Base-by-base conservation (phyloP, 2,888 invertebrate species). In the Drosophila kuntzei region DNA sequence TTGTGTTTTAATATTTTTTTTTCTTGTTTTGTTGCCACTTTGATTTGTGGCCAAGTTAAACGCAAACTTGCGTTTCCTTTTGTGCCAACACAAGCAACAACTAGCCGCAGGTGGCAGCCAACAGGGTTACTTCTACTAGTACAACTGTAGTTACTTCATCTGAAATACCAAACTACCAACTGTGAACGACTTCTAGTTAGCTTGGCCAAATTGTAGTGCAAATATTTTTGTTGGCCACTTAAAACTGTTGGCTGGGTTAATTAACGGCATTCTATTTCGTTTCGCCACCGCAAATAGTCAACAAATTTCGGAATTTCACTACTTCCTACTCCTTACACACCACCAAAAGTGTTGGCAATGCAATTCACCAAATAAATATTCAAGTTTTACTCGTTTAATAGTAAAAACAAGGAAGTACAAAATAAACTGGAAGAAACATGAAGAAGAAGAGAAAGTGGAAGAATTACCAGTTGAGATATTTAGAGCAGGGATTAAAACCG, bases 1-100 rank as follows among this genome's bases (percentile, higher is more conserved):
- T 75, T 78, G 59, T 44, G 27, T 27, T 27, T 27, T 22, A 22
- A 22, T 22, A 3, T 32, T 22, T 29, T 29, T 29, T 25, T 44
- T 46, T 58, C 25, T 55, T 39, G 46, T 51, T 53, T 51, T 27
- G 27, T 58, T 65, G 20, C 18, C 43, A 55, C 50, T 66, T 57
- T 85, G 87, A 85, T 85, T 85, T 85, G 85, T 87, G 76, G 77
- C 57, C 62, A 69, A 57, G 34, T 54, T 59, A 67, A 87, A 85
- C 85, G 85, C 82, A 62, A 87, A 75, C 66, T 71, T 54, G 76
- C 83, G 70, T 67, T 76, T 65, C 51, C 46, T 3, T 54, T n/a
- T 14, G 36, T 6, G 27, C n/a, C 44, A 50, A 50, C 32, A 25
- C 20, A 43, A 58, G 65, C 65, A 59, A 60, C 55, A 78, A 68